These are phyloP conservation scores for Rhynchotus rufescens DNA, from an alignment of 2,797 vertebrate genomes.

Conservation along the genomic window DNA sequence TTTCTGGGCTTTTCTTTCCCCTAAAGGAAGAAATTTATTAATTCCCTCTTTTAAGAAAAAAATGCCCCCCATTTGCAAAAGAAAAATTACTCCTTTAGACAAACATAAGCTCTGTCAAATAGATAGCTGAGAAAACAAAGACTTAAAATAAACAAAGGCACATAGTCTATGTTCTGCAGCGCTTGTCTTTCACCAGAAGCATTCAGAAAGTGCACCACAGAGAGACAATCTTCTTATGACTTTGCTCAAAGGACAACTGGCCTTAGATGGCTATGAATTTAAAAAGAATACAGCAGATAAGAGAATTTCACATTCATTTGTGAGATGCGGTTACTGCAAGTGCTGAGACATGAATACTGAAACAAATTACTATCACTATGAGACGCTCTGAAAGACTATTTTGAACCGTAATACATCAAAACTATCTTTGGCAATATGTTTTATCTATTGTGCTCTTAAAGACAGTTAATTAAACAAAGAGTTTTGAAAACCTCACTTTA, in stretches of 20 bases:
- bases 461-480: background rate
- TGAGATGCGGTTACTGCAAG: background rate
- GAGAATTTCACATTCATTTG: background rate
- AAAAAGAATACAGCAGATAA: background rate
- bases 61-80: background rate
- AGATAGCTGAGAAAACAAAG: background rate
- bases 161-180: background rate
- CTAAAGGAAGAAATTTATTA: background rate
- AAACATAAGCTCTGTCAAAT: background rate
- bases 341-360: background rate
- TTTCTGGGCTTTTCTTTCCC: background rate
- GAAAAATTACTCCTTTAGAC: background rate
- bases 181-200: background rate
- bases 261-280: background rate
- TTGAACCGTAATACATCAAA: background rate
- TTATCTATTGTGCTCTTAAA: background rate
- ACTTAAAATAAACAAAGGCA: background rate
- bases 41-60: background rate
- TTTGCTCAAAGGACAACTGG: background rate
- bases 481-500: background rate
- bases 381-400: background rate
- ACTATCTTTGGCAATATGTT: background rate
- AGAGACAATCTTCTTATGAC: background rate
- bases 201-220: background rate
- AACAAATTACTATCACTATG: background rate